Conservation (phyloP, 2,888 invertebrate species). For the Temnothorax rugatulus region DNA sequence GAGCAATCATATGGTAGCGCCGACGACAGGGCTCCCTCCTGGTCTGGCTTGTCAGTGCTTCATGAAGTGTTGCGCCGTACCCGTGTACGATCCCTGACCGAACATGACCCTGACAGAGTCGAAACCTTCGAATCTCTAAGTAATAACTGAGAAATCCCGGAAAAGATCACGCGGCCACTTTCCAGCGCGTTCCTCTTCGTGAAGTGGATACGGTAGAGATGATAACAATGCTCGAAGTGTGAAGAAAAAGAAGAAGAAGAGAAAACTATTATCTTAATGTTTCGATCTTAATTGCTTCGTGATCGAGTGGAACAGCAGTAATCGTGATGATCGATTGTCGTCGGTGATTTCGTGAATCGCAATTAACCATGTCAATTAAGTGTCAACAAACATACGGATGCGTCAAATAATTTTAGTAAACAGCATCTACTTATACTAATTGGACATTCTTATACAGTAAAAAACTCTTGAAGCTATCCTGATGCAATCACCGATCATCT, state of each 20-base stretch:
- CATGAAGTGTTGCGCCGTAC: conserved; percentile 78
- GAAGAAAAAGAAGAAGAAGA: conserved; percentile 16
- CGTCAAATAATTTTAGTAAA: background rate
- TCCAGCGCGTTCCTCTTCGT: background rate
- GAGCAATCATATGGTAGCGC: conserved; percentile 79
- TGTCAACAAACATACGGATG: background rate
- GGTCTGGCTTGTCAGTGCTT: conserved; percentile 82
- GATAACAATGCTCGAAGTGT: background rate
- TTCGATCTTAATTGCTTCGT: background rate
- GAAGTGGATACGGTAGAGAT: background rate
- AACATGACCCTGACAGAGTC: conserved; percentile 54
- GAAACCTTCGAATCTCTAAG: conserved; percentile 4
- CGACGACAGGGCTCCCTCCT: conserved; percentile 74
- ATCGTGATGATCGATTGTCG: background rate
- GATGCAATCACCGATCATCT: background rate
- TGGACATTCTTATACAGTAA: background rate
- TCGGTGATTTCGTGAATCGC: background rate
- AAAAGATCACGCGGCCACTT: background rate
- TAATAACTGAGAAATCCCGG: conserved; percentile 2
- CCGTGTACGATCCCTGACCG: conserved; percentile 56
- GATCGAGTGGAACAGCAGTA: background rate
- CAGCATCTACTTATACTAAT: background rate
- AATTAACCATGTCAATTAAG: conserved; percentile 9
- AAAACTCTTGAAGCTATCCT: background rate
- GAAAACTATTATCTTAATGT: background rate